Base-by-base conservation (phyloP, 2,113 vertebrate species). In the Anolis carolinensis region DNA sequence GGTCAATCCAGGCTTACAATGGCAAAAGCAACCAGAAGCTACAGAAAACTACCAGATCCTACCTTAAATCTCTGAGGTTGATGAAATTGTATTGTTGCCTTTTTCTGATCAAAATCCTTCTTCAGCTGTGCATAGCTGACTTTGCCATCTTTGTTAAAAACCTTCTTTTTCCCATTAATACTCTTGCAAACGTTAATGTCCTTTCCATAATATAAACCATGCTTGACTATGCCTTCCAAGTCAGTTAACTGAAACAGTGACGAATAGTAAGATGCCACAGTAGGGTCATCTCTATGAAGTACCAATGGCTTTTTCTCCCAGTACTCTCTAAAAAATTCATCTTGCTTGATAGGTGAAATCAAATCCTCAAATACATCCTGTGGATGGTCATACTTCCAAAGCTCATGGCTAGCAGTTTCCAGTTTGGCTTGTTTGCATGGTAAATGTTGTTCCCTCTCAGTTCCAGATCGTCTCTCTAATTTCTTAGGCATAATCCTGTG, bases 31-130 rank as follows among this genome's bases (percentile, higher is more conserved):
- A 62, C 44, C 55, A 67, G n/a, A 80, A 44, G 79, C 10, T 30
- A 11, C 20, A 39, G 20, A 44, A 23, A 67, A 68, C 48, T 32
- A 48, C 9, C 0, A 20, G 6, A 14, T 11, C 89, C 72, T 90
- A 99, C 98, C 97, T 99, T 97, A 94, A 98, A 99, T 90, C 98
- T 97, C 96, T 99, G 98, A 1, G 98, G 98, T 84, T 99, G 98
- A 93, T 99, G 98, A 90, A 99, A 98, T 92, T 98, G 98, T 91
- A 99, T 95, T 0, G 98, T 99, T 32, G 97, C 97, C 85, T 97
- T 98, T 81, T 96, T 97, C 92, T 97, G 96, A 83, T 95, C 92
- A 63, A 99, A 96, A 92, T 96, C 96, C 91, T 96, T 98, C 87
- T 94, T 95, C 89, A 99, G 96, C 67, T 97, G 96, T 62, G 91